Evolutionary conservation across 2,888 invertebrate genomes (phyloP).

Genomic region (Cetonia aurata): DNA sequence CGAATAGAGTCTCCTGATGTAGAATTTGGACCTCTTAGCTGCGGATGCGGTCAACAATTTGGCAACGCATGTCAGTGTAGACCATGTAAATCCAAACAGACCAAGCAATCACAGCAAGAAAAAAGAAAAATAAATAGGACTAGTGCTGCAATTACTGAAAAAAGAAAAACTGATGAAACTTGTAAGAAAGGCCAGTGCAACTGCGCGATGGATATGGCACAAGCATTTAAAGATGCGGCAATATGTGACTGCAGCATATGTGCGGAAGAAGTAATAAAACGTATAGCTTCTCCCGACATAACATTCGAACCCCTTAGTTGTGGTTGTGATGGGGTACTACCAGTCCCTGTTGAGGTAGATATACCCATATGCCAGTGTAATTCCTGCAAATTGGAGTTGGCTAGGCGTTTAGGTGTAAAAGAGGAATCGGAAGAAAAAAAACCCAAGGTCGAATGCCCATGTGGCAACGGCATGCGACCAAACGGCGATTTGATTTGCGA

Average conservation of each 20-base stretch:
- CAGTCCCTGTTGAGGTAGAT: not conserved
- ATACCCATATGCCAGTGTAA: constrained; percentile 27
- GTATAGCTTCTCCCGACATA: constrained; percentile 12
- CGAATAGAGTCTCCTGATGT: constrained; percentile 19
- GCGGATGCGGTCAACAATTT: constrained; percentile 5
- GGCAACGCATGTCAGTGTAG: constrained; percentile 12
- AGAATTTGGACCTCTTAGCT: constrained; percentile 15
- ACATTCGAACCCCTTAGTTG: constrained; percentile 9
- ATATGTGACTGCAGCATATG: constrained; percentile 26
- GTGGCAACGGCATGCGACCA: not conserved
- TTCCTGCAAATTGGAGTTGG: constrained; percentile 17
- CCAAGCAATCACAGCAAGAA: not conserved
- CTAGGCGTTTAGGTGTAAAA: not conserved
- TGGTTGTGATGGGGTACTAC: constrained; percentile 1
- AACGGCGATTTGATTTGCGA: constrained; percentile 7
- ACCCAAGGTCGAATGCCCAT: constrained; percentile 1
- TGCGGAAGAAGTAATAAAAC: constrained; percentile 19
- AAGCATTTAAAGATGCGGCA: constrained; percentile 2
- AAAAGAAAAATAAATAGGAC: not conserved
- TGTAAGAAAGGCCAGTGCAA: constrained; percentile 8
- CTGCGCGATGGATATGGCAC: not conserved
- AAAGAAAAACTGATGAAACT: not conserved
- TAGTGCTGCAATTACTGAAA: constrained; percentile 1
- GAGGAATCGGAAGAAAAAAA: too few species aligned
- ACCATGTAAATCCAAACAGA: constrained; percentile 5